Evolutionary conservation across 2,888 invertebrate species (phyloP), one percentile per base, ranked within the genome.

Genomic region (Phasia obesa): DNA sequence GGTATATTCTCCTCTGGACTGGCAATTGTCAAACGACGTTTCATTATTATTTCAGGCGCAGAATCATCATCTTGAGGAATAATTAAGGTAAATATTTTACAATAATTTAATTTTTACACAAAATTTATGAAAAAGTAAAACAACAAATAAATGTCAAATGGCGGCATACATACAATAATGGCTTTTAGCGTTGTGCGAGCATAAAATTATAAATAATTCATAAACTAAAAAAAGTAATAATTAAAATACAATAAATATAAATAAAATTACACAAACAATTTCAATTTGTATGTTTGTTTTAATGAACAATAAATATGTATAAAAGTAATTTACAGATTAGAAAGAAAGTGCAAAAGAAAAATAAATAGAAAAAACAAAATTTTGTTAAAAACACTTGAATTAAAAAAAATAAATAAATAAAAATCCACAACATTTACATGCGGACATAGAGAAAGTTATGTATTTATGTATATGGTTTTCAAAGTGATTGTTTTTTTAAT

Each of bases 11-110:
- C 91, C 75, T 90, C 90, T 5, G 88, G 87, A 7, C 86, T 84
- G 59, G 91, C 88, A 67, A 91, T 90, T 21, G 91, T 91, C 60
- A 91, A 83, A 51, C 92, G 87, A 5, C 91, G 88, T 84, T 89
- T 88, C 89, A 90, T 87, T 53, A 83, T 71, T 77, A 80, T 62
- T 84, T 89, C 86, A 1, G 84, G 47, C 42, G 67, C 47, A 19
- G 80, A 67, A 57, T 81, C 84, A 23, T 83, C 85, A 69, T 38
- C 85, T 85, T 77, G 11, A 44, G 38, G 15, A 47, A 49, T 69
- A 59, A 42, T 51, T 17, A 27, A 35, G 11, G 25, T 17, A 17
- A n/a, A n/a, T n/a, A 57, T 31, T 75, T 62, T 38, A 5, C 17
- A 17, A 9, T 31, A 9, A 4, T n/a, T 11, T 21, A n/a, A n/a